phyloP scores from a whole-genome alignment of 2,888 invertebrate species.

The Drosophila diplacantha region DNA sequence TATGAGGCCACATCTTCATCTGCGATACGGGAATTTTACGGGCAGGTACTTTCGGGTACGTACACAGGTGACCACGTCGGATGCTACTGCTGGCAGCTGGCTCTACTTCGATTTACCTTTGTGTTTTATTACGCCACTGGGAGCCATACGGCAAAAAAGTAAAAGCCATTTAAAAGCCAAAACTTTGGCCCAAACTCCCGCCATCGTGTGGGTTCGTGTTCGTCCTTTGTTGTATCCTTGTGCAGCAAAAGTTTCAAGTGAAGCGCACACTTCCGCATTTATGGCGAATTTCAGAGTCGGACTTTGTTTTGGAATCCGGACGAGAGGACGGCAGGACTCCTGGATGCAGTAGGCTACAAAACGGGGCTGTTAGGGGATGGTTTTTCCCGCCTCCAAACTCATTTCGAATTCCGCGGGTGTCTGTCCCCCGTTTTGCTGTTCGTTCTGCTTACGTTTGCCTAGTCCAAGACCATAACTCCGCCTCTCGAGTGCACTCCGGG shows the following conservation, averaged over 20 bases:
- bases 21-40: slow-evolving; percentile 51
- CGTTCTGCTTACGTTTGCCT: slow-evolving; percentile 35
- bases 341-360: slow-evolving; percentile 51
- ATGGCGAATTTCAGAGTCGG: slow-evolving; percentile 58
- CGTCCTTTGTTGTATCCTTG: slow-evolving; percentile 23
- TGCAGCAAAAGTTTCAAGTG: slow-evolving; percentile 51
- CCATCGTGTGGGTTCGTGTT: slow-evolving; percentile 27
- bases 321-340: slow-evolving; percentile 9
- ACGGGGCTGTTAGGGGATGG: neutral
- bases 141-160: slow-evolving; percentile 69
- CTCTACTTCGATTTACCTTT: slow-evolving; percentile 67
- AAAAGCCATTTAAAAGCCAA: slow-evolving; percentile 71
- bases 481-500: slow-evolving; percentile 43
- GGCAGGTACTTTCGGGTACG: slow-evolving; percentile 4
- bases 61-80: slow-evolving; percentile 45
- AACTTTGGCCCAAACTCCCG: slow-evolving; percentile 56
- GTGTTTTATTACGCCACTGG: slow-evolving; percentile 68
- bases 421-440: slow-evolving; percentile 35
- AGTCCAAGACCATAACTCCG: slow-evolving; percentile 31
- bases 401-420: slow-evolving; percentile 59
- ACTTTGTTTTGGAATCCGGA: slow-evolving; percentile 48
- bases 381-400: slow-evolving; percentile 13
- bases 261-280: slow-evolving; percentile 59
- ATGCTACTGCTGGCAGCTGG: slow-evolving; percentile 41
- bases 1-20: slow-evolving; percentile 28